Evolutionary conservation across 64 coral and sea anemone genomes (phyloP), one percentile per base, ranked within the genome.

Genomic region (Acropora yongei): DNA sequence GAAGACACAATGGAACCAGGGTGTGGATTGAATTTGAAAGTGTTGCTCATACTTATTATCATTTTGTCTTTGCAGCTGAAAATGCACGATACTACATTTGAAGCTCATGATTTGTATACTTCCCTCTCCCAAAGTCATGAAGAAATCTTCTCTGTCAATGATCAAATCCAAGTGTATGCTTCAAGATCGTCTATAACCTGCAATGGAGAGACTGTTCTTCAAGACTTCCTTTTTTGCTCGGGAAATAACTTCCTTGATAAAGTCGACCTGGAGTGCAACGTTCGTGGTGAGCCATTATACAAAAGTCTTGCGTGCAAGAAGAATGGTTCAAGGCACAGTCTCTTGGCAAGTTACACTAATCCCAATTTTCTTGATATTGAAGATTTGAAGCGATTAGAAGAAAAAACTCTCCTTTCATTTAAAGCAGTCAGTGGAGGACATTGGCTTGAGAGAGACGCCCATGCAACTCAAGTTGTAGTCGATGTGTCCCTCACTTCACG

Each of bases 121-220:
- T 47, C 1, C 7, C 63, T 84, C 20, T 84, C 65, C 44, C 43
- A 14, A 4, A 49, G 71, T 44, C 41, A 71, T 0, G 65, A 49
- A 1, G 2, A 44, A 0, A 47, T 71, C 18, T n/a, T 71, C 9
- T 6, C 16, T 2, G 10, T 71, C 6, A 71, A 30, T 11, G 63
- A 65, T 40, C 6, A 12, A 1, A 1, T 72, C 18, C 82, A 84
- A 7, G 44, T 84, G 68, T 84, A 49, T 65, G 41, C 65, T 9
- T 84, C 82, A 30, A 84, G 10, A 71, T 20, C 82, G 0, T 84
- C n/a, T 30, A n/a, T 69, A 1, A 8, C 42, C 17, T 84, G 82
- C 44, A 84, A 84, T 10, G 82, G 82, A 8, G 13, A 84, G 44
- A 84, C 44, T 69, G 63, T 63, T 6, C 3, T 84, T 11, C 82